phyloP scores from a whole-genome alignment of 2,113 vertebrate species.

The Pteruthius melanotis region DNA sequence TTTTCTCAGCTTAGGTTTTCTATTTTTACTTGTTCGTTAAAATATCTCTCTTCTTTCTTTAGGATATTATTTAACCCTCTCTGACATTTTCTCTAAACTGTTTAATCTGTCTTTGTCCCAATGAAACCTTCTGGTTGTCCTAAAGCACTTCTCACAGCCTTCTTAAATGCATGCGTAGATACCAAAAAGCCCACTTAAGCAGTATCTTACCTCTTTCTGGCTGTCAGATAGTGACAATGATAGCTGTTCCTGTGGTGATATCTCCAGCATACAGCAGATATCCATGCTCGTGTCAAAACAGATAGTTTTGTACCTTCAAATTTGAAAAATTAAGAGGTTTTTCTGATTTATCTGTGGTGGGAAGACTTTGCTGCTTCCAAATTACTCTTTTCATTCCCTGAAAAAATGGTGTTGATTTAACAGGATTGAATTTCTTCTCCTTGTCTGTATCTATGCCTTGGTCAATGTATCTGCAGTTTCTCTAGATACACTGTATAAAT shows the following conservation, averaged over 20 bases:
- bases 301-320: background rate
- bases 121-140: background rate
- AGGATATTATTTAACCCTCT: background rate
- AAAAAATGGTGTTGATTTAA: background rate
- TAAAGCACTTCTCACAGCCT: background rate
- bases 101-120: background rate
- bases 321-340: background rate
- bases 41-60: background rate
- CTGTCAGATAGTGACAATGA: background rate
- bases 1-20: background rate
- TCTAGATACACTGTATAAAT: background rate
- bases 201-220: background rate
- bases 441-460: background rate
- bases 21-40: background rate
- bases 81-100: background rate
- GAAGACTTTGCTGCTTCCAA: background rate
- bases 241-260: background rate
- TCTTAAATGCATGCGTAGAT: background rate
- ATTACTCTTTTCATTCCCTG: background rate
- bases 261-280: background rate
- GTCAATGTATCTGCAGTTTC: background rate
- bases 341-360: background rate
- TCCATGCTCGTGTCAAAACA: background rate
- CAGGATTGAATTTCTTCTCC: background rate
- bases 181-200: background rate